phyloP scores from a whole-genome alignment of 2,113 vertebrate species.

The Protobothrops flavoviridis region DNA sequence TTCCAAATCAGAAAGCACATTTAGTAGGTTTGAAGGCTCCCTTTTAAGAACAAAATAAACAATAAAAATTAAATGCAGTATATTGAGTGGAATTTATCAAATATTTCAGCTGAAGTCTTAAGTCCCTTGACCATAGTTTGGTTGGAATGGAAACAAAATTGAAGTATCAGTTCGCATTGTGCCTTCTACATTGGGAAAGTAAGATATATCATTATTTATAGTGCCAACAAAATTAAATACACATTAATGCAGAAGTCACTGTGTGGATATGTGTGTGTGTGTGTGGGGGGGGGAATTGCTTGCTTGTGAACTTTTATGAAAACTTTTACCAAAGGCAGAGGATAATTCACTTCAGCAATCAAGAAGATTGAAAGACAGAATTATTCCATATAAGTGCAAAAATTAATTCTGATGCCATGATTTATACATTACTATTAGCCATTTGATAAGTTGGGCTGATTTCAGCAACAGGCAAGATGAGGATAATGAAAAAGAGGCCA shows the following conservation, averaged over 20 bases:
- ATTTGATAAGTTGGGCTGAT: neutral
- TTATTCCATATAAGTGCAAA: neutral
- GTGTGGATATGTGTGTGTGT: neutral
- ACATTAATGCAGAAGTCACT: conserved; percentile 5
- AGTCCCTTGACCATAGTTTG: neutral
- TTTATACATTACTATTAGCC: neutral
- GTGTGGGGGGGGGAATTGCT: neutral
- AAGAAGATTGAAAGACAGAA: neutral
- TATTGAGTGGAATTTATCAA: neutral
- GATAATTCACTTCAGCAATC: neutral
- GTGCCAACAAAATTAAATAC: neutral
- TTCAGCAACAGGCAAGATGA: neutral
- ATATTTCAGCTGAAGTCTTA: neutral
- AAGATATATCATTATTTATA: neutral
- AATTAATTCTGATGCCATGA: neutral
- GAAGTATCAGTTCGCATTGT: neutral
- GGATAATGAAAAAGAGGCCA: neutral
- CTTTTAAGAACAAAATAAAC: neutral
- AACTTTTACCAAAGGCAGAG: neutral
- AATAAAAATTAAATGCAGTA: neutral
- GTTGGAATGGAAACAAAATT: neutral
- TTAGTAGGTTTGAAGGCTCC: neutral
- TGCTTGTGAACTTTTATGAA: neutral
- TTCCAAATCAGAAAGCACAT: neutral
- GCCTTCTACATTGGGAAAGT: neutral